Percentiles rank a stretch among this genome's conserved stretches.
phyloP scores from a whole-genome alignment of 2,888 invertebrate species.

The Acanthopleura granulata region DNA sequence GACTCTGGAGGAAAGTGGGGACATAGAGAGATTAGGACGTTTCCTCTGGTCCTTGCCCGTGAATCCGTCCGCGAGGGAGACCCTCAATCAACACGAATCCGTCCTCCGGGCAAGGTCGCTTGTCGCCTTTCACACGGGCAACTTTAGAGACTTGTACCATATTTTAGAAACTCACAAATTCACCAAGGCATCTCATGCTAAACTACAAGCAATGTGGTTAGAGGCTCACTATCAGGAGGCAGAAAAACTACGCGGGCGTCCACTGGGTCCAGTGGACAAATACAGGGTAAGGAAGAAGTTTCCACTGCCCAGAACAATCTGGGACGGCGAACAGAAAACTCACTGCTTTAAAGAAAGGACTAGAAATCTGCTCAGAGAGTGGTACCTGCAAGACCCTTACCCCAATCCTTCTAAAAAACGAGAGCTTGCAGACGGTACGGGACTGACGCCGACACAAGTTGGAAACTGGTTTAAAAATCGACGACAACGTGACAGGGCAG shows the following conservation, averaged over 20 bases:
- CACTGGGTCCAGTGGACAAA: conserved; percentile 94
- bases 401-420: conserved; percentile 94
- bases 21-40: conserved; percentile 77
- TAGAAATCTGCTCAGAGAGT: conserved; percentile 92
- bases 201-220: conserved; percentile 91
- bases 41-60: conserved; percentile 94
- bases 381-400: conserved; percentile 87
- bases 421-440: conserved; percentile 90
- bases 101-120: conserved; percentile 87
- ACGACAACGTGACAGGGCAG: conserved; percentile 88
- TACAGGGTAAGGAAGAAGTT: conserved; percentile 94
- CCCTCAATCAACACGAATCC: conserved; percentile 88
- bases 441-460: conserved; percentile 92
- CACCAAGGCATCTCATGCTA: conserved; percentile 89
- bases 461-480: conserved; percentile 95
- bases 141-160: conserved; percentile 89
- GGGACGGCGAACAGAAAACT: conserved; percentile 97
- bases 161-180: conserved; percentile 92
- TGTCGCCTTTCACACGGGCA: conserved; percentile 90
- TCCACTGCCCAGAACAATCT: conserved; percentile 90
- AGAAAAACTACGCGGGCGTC: conserved; percentile 88
- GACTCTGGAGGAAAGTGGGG: conserved; percentile 72
- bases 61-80: conserved; percentile 81
- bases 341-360: conserved; percentile 97
- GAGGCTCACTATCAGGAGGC: conserved; percentile 95